A percentile compares a stretch with the other conserved stretches of the same genome.
Conservation (phyloP, 2,888 invertebrate genomes). For the Nebria salina region DNA sequence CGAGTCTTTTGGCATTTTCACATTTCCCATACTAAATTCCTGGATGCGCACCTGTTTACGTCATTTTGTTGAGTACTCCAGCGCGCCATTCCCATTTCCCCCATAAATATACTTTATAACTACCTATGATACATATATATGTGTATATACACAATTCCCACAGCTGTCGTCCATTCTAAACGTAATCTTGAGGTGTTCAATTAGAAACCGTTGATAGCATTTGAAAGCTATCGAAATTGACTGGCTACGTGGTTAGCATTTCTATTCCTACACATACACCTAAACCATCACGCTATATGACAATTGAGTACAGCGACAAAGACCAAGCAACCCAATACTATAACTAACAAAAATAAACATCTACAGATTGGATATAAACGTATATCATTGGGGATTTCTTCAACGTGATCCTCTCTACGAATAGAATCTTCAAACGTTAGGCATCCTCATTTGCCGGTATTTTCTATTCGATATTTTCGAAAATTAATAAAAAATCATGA, state of each 20-base stretch:
- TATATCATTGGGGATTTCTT: too few species aligned
- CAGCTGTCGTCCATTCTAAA: not conserved
- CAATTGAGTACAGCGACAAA: not conserved
- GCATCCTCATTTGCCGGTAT: too few species aligned
- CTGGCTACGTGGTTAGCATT: not conserved
- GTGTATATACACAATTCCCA: not conserved
- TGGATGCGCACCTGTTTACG: slow-evolving; percentile 31
- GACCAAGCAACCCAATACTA: too few species aligned
- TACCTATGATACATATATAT: not conserved
- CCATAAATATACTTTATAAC: slow-evolving; percentile 17
- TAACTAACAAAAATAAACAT: too few species aligned
- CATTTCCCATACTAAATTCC: slow-evolving; percentile 24
- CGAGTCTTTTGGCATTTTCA: slow-evolving; percentile 14
- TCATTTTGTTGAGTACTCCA: slow-evolving; percentile 8
- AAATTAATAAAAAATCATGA: too few species aligned
- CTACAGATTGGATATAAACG: too few species aligned
- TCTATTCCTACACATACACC: not conserved
- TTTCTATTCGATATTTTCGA: too few species aligned
- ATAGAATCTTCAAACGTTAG: too few species aligned
- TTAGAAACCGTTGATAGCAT: slow-evolving; percentile 19
- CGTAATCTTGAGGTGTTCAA: slow-evolving; percentile 8
- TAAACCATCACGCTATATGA: not conserved
- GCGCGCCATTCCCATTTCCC: slow-evolving; percentile 2
- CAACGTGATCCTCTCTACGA: too few species aligned
- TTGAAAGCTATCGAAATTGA: slow-evolving; percentile 18